phyloP scores from a whole-genome alignment of 2,888 invertebrate genomes.

The Lissocephala sabroskyi region DNA sequence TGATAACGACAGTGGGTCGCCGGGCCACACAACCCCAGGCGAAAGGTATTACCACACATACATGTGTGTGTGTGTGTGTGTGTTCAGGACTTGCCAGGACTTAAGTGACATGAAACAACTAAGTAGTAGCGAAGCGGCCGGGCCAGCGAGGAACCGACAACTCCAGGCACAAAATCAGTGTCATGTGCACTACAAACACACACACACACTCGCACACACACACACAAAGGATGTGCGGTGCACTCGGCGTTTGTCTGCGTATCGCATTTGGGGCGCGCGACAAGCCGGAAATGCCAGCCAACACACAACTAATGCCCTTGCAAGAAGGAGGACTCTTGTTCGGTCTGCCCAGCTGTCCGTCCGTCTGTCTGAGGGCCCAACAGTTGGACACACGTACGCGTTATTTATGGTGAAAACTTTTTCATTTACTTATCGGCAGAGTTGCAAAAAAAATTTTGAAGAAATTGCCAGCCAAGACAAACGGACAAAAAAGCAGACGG shows the following conservation, averaged over 20 bases:
- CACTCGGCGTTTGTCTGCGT: conserved; percentile 13
- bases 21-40: not conserved
- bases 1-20: conserved; percentile 39
- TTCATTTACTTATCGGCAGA: conserved; percentile 45
- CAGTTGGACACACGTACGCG: conserved; percentile 13
- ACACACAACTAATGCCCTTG: conserved; percentile 1
- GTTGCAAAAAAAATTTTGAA: conserved; percentile 9
- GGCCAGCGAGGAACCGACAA: no score
- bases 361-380: conserved; percentile 9
- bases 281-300: conserved; percentile 2
- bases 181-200: no score
- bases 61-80: no score
- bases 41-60: not conserved
- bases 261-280: conserved; percentile 4
- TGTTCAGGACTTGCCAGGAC: no score
- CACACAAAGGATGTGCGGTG: not conserved
- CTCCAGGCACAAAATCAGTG: no score
- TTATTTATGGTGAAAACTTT: conserved; percentile 43
- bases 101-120: conserved; percentile 28
- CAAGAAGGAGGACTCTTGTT: no score
- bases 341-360: no score
- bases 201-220: no score
- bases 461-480: no score
- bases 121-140: not conserved
- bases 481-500: no score